Evolutionary conservation across 2,888 invertebrate species (phyloP), one percentile per base, ranked within the genome.

Genomic region (Dermolepida albohirtum): DNA sequence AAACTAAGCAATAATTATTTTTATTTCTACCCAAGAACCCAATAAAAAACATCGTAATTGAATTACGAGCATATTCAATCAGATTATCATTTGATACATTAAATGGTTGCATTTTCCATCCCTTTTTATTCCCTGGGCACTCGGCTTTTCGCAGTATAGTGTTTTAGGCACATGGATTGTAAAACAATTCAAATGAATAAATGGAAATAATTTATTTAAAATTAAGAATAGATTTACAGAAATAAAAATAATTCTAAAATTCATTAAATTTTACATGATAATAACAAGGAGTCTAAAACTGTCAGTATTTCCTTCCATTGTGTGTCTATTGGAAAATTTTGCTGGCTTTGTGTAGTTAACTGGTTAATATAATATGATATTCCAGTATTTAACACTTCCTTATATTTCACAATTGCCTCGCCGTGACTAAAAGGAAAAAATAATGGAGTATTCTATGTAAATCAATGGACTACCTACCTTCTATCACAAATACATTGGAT

Each of bases 351-450:
- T 69, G 73, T 74, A 10, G 82, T 82, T 63, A 83, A 74, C 64
- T 81, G 81, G 51, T 74, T 76, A 62, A 80, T 77, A 52, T 79
- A 79, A 73, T 82, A 81, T 63, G 77, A 72, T 39, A 79, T 77
- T 29, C 74, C 74, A 4, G 73, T 69, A 22, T 73, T 73, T 41
- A 83, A 51, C 0, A 77, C 76, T 57, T 78, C 70, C 73, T 81
- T 82, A 71, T 80, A 81, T 34, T 77, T 73, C 22, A 76, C 67
- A 43, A 83, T 69, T 16, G 73, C 44, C 2, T 83, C 77, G 0
- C 86, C 87, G 80, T 87, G 84, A 39, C 90, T 90, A 83, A 51
- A 85, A 86, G 71, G 72, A 69, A 76, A 74, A 74, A 71, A 71
- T 68, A 44, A 68, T 52, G 70, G 67, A 34, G 10, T 22, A 22